Percentiles rank a stretch among this genome's conserved stretches.
phyloP scores from a whole-genome alignment of 2,113 vertebrate genomes.

The Mirza zaza region DNA sequence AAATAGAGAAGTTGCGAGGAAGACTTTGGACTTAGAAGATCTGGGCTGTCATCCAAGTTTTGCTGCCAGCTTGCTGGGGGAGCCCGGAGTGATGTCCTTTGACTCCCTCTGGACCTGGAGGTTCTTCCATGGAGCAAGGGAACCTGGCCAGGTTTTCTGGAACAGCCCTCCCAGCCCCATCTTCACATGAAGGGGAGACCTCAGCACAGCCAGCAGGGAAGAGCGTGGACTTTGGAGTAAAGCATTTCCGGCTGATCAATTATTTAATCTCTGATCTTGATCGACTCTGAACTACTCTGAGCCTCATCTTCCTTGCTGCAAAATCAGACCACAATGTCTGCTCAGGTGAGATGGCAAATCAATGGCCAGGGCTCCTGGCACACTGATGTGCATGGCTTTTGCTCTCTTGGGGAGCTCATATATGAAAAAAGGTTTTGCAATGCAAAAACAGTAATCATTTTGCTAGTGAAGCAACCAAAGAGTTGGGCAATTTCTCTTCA shows the following conservation, averaged over 20 bases:
- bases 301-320: background rate
- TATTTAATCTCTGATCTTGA: background rate
- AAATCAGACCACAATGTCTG: background rate
- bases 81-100: too few species aligned
- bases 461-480: background rate
- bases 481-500: background rate
- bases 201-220: background rate
- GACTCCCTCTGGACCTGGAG: rapidly evolving
- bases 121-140: background rate
- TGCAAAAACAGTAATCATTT: background rate
- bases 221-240: background rate
- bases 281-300: background rate
- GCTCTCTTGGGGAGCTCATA: background rate
- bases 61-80: background rate
- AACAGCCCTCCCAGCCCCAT: rapidly evolving
- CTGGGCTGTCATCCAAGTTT: background rate
- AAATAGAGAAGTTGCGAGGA: background rate
- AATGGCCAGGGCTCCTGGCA: rapidly evolving
- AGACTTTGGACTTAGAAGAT: background rate
- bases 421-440: background rate
- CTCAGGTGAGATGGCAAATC: background rate
- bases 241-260: background rate
- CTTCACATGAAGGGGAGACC: background rate
- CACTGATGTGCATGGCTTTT: background rate
- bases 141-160: background rate